phyloP scores from a whole-genome alignment of 2,113 vertebrate genomes.

The Parotia lawesii region DNA sequence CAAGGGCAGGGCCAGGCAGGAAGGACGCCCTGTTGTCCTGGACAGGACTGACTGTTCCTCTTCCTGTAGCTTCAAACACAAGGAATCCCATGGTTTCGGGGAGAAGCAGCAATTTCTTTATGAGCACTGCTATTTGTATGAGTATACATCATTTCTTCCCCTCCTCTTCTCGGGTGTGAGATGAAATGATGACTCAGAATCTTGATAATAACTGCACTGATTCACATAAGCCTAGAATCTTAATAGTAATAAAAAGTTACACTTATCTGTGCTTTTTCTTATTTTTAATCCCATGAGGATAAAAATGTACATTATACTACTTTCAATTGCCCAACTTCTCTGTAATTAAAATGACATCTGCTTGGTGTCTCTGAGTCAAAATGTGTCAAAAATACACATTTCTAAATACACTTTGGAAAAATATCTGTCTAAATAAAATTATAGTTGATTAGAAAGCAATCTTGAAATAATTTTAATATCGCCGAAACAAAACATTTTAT shows the following conservation, averaged over 20 bases:
- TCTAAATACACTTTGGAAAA: neutral
- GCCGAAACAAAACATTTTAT: neutral
- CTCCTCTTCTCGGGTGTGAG: neutral
- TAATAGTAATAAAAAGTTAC: neutral
- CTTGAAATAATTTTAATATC: neutral
- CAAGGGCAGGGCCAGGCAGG: neutral
- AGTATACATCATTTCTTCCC: neutral
- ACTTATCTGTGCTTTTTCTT: neutral
- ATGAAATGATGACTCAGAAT: neutral
- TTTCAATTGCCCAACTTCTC: neutral
- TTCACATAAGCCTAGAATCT: neutral
- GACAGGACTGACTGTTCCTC: neutral
- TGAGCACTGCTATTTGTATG: neutral
- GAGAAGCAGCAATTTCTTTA: rapidly evolving
- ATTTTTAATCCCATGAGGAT: neutral
- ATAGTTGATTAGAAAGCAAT: neutral
- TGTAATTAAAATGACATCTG: neutral
- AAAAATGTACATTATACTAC: neutral
- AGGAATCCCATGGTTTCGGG: neutral
- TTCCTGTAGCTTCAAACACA: neutral
- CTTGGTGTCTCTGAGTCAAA: neutral
- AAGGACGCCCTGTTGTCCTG: neutral
- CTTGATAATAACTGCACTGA: neutral
- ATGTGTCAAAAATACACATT: neutral
- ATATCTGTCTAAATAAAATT: neutral